These are phyloP conservation scores for Ceratitis capitata DNA, from an alignment of 1,140 invertebrate species.

Conservation along the genomic window DNA sequence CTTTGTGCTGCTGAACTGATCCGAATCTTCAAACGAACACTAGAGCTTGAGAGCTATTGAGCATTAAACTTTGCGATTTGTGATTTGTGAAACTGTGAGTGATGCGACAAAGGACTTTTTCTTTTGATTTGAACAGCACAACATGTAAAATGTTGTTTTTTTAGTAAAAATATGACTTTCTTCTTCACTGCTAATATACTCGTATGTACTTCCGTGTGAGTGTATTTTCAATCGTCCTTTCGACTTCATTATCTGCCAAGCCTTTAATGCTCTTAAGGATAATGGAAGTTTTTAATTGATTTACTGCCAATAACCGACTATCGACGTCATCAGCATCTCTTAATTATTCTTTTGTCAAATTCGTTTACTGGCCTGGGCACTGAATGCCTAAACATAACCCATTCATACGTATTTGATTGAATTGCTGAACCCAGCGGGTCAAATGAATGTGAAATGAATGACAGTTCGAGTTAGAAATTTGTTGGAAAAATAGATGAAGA, in stretches of 20 bases:
- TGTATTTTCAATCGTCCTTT: neutral
- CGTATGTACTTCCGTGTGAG: neutral
- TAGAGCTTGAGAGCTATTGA: too few relatives aligned
- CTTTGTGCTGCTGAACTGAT: too few relatives aligned
- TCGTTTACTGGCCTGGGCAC: neutral
- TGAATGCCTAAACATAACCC: neutral
- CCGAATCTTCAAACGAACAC: too few relatives aligned
- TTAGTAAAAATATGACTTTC: too few relatives aligned
- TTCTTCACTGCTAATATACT: too few relatives aligned
- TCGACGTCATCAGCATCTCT: neutral
- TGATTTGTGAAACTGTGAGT: too few relatives aligned
- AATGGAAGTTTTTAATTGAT: constrained; percentile 4
- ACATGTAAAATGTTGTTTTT: too few relatives aligned
- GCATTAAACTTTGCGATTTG: too few relatives aligned
- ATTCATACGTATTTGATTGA: neutral
- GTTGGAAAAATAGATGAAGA: neutral
- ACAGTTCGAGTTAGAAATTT: neutral
- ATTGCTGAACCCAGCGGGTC: neutral
- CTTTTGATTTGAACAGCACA: too few relatives aligned
- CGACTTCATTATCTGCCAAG: neutral
- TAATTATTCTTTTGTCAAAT: neutral
- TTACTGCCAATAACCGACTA: neutral
- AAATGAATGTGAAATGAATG: neutral
- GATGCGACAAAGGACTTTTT: too few relatives aligned
- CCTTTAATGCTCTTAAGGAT: neutral